Base-by-base conservation (phyloP, 2,113 vertebrate species). In the Oncorhynchus clarkii region DNA sequence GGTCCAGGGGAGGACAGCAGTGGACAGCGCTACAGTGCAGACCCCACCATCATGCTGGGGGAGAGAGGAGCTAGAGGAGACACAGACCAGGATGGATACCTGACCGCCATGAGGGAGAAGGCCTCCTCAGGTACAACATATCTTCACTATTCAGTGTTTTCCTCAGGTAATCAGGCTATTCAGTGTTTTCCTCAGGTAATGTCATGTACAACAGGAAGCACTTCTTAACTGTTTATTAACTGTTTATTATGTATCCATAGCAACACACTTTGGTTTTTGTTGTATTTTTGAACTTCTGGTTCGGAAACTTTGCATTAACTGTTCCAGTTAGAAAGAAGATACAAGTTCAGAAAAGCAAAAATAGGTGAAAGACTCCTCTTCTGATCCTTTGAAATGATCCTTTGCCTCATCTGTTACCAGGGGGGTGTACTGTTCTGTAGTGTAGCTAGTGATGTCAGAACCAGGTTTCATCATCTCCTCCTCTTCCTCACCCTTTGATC, bases 1-100 rank as follows among this genome's bases (percentile, higher is more conserved):
- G 75, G 82, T 67, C 83, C 75, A 65, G 83, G 91, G 20, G 97
- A 99, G 16, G 97, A 99, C 70, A 95, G 93, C 77, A 93, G 92
- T 84, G 93, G 94, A 29, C 98, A 99, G 91, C 94, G 98, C 31
- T 99, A 99, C 91, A 99, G 97, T 2, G 97, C 98, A 0, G 98
- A 99, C 80, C 98, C 98, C 78, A 99, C 96, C 0, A 89, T 93
- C 69, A 95, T 97, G 74, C 89, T 96, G 72, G 90, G 92, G 0
- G 98, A 99, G 71, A 92, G 96, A 12, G 94, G 80, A 1, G 80
- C 90, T 27, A 92, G 95, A 74, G 94, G 89, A 64, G 95, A 97
- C 65, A 92, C 95, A 82, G 96, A 96, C 75, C 94, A 95, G 87
- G 96, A 97, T 0, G 93, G 93, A 8, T 98, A 97, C 87, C 93